Conservation (phyloP, 2,113 vertebrate species). For the rat (Rattus norvegicus) region GRCr8 NC_086032.1:98263501-98264000, state of each 20-base stretch:
- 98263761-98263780: background rate
- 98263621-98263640: background rate
- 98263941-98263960: too few species aligned
- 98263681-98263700: background rate
- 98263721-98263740: background rate
- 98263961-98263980: too few species aligned
- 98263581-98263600: background rate
- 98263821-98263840: too few species aligned
- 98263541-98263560: background rate
- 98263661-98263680: background rate
- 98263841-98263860: too few species aligned
- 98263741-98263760: background rate
- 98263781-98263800: background rate
- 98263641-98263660: background rate
- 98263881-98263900: too few species aligned
- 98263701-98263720: background rate
- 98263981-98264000: too few species aligned
- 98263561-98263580: background rate
- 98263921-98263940: too few species aligned
- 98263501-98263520: background rate
- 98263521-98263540: background rate
- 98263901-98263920: too few species aligned
- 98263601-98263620: background rate
- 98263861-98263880: too few species aligned
- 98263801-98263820: background rate